Evolutionary conservation across 2,797 vertebrate species (phyloP).

Genomic region (Liasis olivaceus): DNA sequence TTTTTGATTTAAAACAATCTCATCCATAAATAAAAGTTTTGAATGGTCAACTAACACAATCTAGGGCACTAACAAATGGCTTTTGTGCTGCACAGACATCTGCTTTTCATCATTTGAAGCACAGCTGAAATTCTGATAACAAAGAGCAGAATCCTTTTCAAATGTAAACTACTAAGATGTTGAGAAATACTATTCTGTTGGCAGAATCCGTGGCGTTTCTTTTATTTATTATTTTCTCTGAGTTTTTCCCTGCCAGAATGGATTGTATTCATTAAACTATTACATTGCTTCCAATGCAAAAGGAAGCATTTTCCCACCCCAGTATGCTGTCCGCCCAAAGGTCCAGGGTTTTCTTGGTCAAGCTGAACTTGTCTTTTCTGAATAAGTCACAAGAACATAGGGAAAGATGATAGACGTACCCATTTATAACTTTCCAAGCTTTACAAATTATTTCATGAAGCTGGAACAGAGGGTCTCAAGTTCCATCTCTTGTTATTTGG

Average conservation of each 20-base stretch:
- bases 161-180: slow-evolving; percentile 59
- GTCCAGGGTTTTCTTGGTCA: slow-evolving; percentile 24
- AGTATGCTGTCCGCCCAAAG: slow-evolving; percentile 17
- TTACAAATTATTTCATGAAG: slow-evolving; percentile 17
- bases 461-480: neutral
- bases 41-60: slow-evolving; percentile 52
- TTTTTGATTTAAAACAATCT: slow-evolving; percentile 55
- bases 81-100: slow-evolving; percentile 53
- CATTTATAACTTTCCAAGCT: neutral
- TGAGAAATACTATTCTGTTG: slow-evolving; percentile 55
- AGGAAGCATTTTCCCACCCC: slow-evolving; percentile 32
- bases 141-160: slow-evolving; percentile 66
- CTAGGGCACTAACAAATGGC: slow-evolving; percentile 51
- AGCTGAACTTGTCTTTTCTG: slow-evolving; percentile 36
- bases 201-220: slow-evolving; percentile 35
- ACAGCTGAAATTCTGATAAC: slow-evolving; percentile 53
- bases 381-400: neutral
- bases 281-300: slow-evolving; percentile 5
- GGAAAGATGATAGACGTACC: neutral
- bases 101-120: slow-evolving; percentile 60
- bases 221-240: slow-evolving; percentile 31
- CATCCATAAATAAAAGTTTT: slow-evolving; percentile 60
- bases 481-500: neutral
- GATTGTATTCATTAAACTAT: slow-evolving; percentile 41
- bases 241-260: slow-evolving; percentile 12